Conservation (phyloP, 2,888 invertebrate genomes). For the Drepana falcataria region DNA sequence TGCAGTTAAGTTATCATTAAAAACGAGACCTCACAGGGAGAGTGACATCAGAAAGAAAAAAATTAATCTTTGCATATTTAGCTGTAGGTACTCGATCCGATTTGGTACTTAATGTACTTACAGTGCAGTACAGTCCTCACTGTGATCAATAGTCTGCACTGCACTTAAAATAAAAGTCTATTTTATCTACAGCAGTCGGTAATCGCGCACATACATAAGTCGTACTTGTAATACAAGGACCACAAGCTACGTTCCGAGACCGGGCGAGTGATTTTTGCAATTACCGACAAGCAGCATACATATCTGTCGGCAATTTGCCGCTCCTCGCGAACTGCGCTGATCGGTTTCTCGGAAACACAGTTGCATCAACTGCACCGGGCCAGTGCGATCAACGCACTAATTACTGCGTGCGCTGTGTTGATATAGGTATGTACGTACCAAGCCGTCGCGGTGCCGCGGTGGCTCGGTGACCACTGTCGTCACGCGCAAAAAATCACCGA, state of each 20-base stretch:
- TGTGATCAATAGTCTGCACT: too few species aligned
- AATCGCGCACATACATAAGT: too few species aligned
- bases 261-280: constrained; percentile 69
- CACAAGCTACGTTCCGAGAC: constrained; percentile 29
- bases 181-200: too few species aligned
- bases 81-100: too few species aligned
- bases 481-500: not conserved
- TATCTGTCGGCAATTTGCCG: constrained; percentile 75
- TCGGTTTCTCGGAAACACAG: constrained; percentile 68
- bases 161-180: too few species aligned
- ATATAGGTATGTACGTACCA: too few species aligned
- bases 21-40: not conserved
- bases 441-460: constrained; percentile 5
- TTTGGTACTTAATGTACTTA: too few species aligned
- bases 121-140: too few species aligned
- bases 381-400: constrained; percentile 69
- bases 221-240: constrained; percentile 13
- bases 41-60: not conserved
- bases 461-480: constrained; percentile 7
- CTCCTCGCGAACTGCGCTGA: constrained; percentile 60
- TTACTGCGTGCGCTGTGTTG: constrained; percentile 35
- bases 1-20: constrained; percentile 4
- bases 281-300: constrained; percentile 71
- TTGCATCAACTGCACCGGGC: constrained; percentile 60
- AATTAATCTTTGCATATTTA: too few species aligned